A percentile compares a stretch with the other conserved stretches of the same genome.
These are phyloP conservation scores for Oryzias sinensis DNA, from an alignment of 2,797 vertebrate species.

Conservation along the genomic window DNA sequence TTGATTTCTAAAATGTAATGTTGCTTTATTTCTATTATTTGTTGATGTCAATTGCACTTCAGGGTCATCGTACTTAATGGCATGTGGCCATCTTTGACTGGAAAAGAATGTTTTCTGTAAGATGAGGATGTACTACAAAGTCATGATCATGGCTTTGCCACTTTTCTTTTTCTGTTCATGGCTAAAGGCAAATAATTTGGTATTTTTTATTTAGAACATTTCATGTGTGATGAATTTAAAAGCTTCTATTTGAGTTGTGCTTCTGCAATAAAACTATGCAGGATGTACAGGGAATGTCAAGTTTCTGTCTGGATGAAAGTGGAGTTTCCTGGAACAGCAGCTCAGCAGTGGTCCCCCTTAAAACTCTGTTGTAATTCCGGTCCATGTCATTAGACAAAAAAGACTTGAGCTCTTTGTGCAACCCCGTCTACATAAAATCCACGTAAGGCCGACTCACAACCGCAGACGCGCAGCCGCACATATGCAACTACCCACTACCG, in stretches of 20 bases:
- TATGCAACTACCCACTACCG: conserved; percentile 59
- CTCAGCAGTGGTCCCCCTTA: conserved; percentile 42
- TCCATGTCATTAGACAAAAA: conserved; percentile 18
- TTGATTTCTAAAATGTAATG: no score
- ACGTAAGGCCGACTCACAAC: conserved; percentile 47
- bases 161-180: conserved; percentile 63
- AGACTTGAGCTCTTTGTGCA: conserved; percentile 62
- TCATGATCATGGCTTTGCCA: conserved; percentile 62
- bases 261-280: conserved; percentile 17
- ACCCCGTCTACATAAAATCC: conserved; percentile 55
- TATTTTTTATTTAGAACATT: conserved; percentile 13
- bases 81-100: conserved; percentile 79
- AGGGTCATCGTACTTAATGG: conserved; percentile 60
- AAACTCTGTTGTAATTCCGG: conserved; percentile 44
- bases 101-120: conserved; percentile 71
- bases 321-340: conserved; percentile 17
- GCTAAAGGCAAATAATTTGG: conserved; percentile 3
- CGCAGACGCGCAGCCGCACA: conserved; percentile 39
- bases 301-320: conserved; percentile 32
- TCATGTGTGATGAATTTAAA: conserved; percentile 13
- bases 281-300: conserved; percentile 36
- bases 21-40: no score
- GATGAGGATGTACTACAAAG: conserved; percentile 52
- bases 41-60: no score
- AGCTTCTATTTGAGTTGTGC: conserved; percentile 24